Base-by-base conservation (phyloP, 2,888 invertebrate species). In the Limnephilus lunatus region DNA sequence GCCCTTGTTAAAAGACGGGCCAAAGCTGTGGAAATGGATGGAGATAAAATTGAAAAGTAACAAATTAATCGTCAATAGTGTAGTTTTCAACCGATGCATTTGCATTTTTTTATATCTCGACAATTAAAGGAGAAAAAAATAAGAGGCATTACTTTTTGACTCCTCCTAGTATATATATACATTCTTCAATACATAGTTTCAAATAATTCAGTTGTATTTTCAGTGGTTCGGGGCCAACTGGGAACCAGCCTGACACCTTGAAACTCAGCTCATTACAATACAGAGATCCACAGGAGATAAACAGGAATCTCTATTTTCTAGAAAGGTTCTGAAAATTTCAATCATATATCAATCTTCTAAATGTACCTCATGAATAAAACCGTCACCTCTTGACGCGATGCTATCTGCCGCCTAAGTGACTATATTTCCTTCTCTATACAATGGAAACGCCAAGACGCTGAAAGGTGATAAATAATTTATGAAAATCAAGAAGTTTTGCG, bases 391-490 rank as follows among this genome's bases (percentile, higher is more conserved):
- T 35, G 35, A 83, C 83, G 30, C 83, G 35, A 83, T 31, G 15
- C 31, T 7, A 32, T 32, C 35, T 83, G 32, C 82, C 32, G 14
- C 32, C 30, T 82, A 82, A 82, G 25, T 39, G 39, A 85, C n/a
- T 19, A 39, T 39, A 39, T 39, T 35, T 39, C 44, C n/a, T 39
- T 85, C n/a, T 44, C 14, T n/a, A 48, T n/a, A 85, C 25, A 44
- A n/a, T 25, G 44, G 39, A 19, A 39, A 39, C 15, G 32, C 35
- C 19, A 32, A 83, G 4, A 83, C 31, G 35, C 35, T 32, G 83
- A 83, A 12, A 44, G 85, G 85, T 39, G 85, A 85, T 39, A 85
- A 85, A 85, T 85, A 85, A 39, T 85, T 85, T 39, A 85, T 85
- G 85, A 39, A 39, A 85, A 85, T 85, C 85, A 85, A n/a, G 85